These are phyloP conservation scores for Eulemur coronatus DNA, from an alignment of 2,797 vertebrate species.

Conservation along the genomic window DNA sequence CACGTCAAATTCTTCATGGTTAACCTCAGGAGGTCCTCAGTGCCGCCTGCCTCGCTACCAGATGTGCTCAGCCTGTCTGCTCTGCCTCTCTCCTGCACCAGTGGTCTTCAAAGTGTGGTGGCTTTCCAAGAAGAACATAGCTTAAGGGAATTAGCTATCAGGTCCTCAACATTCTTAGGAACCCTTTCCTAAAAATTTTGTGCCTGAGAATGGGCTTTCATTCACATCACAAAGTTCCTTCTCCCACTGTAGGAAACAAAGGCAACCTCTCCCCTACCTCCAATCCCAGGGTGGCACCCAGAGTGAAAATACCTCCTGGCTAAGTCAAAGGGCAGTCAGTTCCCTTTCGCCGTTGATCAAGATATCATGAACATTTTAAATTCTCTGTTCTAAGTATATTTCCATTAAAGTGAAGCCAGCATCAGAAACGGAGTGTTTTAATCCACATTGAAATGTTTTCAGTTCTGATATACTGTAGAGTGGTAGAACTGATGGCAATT, in stretches of 20 bases:
- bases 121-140: conserved; percentile 13
- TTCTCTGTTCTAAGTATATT: background rate
- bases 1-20: background rate
- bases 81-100: background rate
- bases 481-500: background rate
- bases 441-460: background rate
- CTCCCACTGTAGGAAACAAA: background rate
- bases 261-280: background rate
- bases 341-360: background rate
- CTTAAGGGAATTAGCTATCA: background rate
- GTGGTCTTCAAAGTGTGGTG: background rate
- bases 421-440: background rate
- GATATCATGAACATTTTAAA: background rate
- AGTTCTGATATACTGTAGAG: background rate
- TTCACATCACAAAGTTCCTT: background rate
- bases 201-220: background rate
- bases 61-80: background rate
- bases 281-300: background rate
- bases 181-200: background rate
- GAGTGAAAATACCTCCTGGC: background rate
- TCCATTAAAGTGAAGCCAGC: conserved; percentile 4
- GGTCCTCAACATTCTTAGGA: background rate
- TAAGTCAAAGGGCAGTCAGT: background rate
- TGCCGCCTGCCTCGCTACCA: background rate
- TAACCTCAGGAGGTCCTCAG: background rate